A percentile compares a stretch with the other conserved stretches of the same genome.
Conservation (phyloP, 2,888 invertebrate species). For the Anoplius nigerrimus region DNA sequence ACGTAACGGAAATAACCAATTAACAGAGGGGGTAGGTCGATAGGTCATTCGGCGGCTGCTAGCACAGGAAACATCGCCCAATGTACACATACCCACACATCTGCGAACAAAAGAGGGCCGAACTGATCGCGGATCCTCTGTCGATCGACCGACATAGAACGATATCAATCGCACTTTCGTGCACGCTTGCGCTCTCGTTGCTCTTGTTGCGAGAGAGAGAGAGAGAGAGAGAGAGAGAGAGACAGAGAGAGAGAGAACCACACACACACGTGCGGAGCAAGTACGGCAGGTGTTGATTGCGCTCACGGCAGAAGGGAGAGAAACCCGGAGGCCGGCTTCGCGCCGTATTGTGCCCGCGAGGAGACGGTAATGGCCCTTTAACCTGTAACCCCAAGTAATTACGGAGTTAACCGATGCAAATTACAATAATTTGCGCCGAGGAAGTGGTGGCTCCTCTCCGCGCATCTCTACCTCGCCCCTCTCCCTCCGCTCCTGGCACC, state of each 20-base stretch:
- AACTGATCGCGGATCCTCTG: too few species aligned
- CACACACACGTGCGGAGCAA: too few species aligned
- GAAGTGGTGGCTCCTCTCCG: slow-evolving; percentile 51
- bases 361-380: slow-evolving; percentile 67
- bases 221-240: slow-evolving; percentile 5
- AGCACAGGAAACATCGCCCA: too few species aligned
- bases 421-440: slow-evolving; percentile 68
- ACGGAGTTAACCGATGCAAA: slow-evolving; percentile 68
- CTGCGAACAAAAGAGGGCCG: too few species aligned
- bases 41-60: slow-evolving; percentile 20
- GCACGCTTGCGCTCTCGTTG: too few species aligned
- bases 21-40: slow-evolving; percentile 29
- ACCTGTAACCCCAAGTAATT: slow-evolving; percentile 67
- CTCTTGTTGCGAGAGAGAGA: too few species aligned
- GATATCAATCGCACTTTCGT: too few species aligned
- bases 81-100: too few species aligned
- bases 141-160: too few species aligned
- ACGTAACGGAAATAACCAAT: slow-evolving; percentile 44
- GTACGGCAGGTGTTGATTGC: slow-evolving; percentile 57
- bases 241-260: slow-evolving; percentile 12
- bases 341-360: slow-evolving; percentile 49
- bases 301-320: slow-evolving; percentile 42
- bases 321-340: slow-evolving; percentile 35
- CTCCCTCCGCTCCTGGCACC: not conserved
- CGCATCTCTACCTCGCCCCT: not conserved